Evolutionary conservation across 2,888 invertebrate species (phyloP).

Genomic region (Saturnia pavonia): DNA sequence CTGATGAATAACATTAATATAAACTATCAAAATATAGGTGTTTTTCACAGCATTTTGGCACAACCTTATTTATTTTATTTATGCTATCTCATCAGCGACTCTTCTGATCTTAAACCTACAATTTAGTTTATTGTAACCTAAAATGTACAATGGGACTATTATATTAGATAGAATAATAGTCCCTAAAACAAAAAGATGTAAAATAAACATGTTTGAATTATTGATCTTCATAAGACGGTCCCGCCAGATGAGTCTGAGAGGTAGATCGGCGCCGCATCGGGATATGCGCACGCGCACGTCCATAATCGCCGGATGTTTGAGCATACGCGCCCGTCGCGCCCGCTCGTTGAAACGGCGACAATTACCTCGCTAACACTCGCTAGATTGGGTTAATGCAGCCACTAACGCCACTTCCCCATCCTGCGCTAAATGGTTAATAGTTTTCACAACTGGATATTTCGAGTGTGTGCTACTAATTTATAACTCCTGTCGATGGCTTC

Average conservation of each 20-base stretch:
- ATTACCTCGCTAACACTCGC: conserved; percentile 9
- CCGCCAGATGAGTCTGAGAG: not conserved
- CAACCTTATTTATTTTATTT: no score
- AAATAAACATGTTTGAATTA: no score
- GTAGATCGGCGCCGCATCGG: conserved; percentile 17
- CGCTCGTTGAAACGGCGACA: not conserved
- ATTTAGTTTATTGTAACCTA: no score
- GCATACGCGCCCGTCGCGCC: conserved; percentile 11
- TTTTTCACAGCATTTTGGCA: no score
- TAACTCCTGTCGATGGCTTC: not conserved
- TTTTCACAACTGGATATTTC: not conserved
- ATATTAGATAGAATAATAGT: no score
- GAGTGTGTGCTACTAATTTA: not conserved
- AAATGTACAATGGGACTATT: no score
- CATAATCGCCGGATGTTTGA: conserved; percentile 37
- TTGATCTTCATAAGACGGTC: not conserved
- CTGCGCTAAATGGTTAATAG: conserved; percentile 23
- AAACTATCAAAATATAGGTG: no score
- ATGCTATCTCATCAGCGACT: no score
- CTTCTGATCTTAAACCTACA: no score
- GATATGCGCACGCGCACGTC: conserved; percentile 20
- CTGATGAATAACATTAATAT: no score
- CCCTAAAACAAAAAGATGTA: no score
- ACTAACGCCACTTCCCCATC: conserved; percentile 24
- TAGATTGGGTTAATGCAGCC: conserved; percentile 9